Evolutionary conservation across 2,888 invertebrate species (phyloP), one percentile per base, ranked within the genome.

Genomic region (Spisula subtruncata): DNA sequence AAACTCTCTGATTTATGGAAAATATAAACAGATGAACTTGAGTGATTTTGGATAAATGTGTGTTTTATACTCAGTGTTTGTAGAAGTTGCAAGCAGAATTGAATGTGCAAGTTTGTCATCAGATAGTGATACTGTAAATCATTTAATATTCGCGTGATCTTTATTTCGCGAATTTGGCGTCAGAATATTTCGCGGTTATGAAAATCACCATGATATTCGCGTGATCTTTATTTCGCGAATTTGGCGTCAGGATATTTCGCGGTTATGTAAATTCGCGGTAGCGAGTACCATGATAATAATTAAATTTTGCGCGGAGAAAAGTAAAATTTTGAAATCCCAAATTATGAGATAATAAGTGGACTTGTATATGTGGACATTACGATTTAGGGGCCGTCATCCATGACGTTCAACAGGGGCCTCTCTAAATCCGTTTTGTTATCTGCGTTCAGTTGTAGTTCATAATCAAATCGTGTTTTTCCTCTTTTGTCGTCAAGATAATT

Each of bases 401-500:
- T 6, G 60, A 66, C 8, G 41, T 41, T 5, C 41, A 41, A 41
- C 25, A 66, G n/a, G 60, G 60, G n/a, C 60, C 60, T 66, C 60
- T 66, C 60, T 66, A 66, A 66, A 66, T 66, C 25, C 60, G 60
- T 1, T 0, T 75, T 35, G 35, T 75, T 75, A 75, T 75, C 75
- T 14, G 16, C 25, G 18, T 75, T 29, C 25, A 14, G 32, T 75
- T 66, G 32, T 71, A n/a, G 25, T 41, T 84, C 84, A 81, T 86
- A 86, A 90, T 90, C 90, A 84, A 81, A 84, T 83, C 85, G 85
- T 86, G 87, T 90, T 88, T 83, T 90, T 88, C 83, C 75, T 48
- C 81, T 51, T 71, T 87, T 85, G 90, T 85, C 83, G 82, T 32
- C 25, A 14, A 87, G 87, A 86, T 88, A 81, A 84, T 89, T 87